Base-by-base conservation (phyloP, 2,888 invertebrate genomes). In the Philonicus albiceps region DNA sequence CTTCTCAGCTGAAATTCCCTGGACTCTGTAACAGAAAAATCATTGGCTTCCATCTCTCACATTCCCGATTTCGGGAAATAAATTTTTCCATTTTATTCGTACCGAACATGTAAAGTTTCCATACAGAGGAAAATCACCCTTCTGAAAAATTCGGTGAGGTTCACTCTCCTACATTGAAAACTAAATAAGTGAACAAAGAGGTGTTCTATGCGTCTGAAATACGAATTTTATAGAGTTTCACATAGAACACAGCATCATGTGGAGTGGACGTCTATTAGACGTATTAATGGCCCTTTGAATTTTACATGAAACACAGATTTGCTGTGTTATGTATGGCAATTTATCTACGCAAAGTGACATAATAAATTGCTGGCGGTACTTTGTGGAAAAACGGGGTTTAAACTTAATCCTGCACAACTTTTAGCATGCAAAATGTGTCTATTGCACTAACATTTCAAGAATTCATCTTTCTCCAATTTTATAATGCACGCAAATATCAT, bases 201-300 rank as follows among this genome's bases (percentile, higher is more conserved):
- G 84, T 72, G 73, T 80, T 22, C 80, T 19, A 84, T 40, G 84
- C 43, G 72, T 40, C 84, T 84, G 73, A 73, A 72, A 49, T 40
- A 73, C 43, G n/a, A 43, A 73, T 73, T 83, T 64, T 64, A 83
- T 83, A 37, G 81, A 53, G 73, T 73, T 72, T 49, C 73, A 84
- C 74, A 74, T 43, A 84, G 49, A 40, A 40, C 72, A 73, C 40
- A 75, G 86, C 86, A 86, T 86, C 86, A 86, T 86, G 22, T 86
- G 86, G 76, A 73, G 64, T 43, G 80, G 78, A 30, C 64, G 40
- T 88, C 88, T 87, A 88, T 88, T 87, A 88, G 88, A 86, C 87
- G 88, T 88, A 88, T 89, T 89, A 89, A 89, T 89, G 88, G 88
- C 80, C 83, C 87, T 88, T 88, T 84, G 87, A 87, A 88, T 88